Base-by-base conservation (phyloP, 2,113 vertebrate species). In the Azemiops feae region DNA sequence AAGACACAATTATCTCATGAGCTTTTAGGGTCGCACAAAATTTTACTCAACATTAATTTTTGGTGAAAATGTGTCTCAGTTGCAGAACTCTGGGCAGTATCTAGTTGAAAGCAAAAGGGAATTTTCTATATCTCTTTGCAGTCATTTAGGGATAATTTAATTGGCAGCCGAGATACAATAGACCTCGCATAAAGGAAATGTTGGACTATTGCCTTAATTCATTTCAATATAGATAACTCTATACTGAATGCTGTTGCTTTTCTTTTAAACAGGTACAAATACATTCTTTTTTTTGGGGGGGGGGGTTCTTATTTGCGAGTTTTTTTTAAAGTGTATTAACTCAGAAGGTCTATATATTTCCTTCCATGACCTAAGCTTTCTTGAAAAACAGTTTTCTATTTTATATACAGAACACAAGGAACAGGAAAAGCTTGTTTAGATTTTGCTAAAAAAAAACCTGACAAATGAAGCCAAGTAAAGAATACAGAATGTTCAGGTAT, bases 371-470 rank as follows among this genome's bases (percentile, higher is more conserved):
- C 93, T 87, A 92, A 92, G 92, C 20, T 60, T 90, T 93, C 96
- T 94, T 92, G 45, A 89, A 89, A 2, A 58, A 96, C 95, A 90
- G 34, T 96, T 91, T 96, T 95, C 93, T 92, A 94, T 96, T 96
- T 91, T 93, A 92, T 89, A 94, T 95, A 94, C 95, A 90, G 53
- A 64, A 90, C 94, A 91, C 94, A 89, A 93, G 90, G 81, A 93
- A 92, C 10, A 92, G 52, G 93, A 93, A 39, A 96, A 94, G 95
- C 93, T 90, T 96, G 96, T 97, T 97, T 94, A 96, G 96, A 90
- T 96, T 50, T 96, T 92, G 43, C 95, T 97, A 95, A 95, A 95
- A 97, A 97, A 91, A 94, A 95, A n/a, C n/a, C 94, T 97, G 93
- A 96, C 87, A 95, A 95, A 93, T 94, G 96, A 96, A 96, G 95